These are phyloP conservation scores for Gallinago stenura DNA, from an alignment of 2,797 vertebrate genomes.

Conservation along the genomic window DNA sequence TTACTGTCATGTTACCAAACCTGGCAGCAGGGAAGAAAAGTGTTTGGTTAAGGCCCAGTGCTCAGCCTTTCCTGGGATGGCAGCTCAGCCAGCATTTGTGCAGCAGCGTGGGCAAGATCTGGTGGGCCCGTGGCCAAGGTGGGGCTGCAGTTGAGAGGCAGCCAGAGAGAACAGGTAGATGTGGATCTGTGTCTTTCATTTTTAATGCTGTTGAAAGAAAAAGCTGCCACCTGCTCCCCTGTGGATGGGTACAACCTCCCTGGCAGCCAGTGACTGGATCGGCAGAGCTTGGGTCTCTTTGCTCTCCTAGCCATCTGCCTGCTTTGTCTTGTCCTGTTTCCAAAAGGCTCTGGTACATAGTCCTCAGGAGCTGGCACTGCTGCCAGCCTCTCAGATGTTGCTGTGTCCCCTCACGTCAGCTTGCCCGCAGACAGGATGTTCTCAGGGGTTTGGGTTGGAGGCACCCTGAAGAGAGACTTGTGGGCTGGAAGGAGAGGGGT, in stretches of 20 bases:
- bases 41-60: neutral
- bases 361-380: neutral
- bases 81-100: neutral
- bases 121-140: neutral
- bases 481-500: neutral
- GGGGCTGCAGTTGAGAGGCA: neutral
- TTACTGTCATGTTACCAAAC: neutral
- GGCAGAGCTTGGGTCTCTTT: neutral
- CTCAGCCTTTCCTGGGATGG: neutral
- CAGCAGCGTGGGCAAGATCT: neutral
- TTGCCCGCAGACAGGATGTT: rapidly evolving
- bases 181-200: neutral
- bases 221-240: neutral
- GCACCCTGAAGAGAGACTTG: neutral
- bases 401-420: neutral
- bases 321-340: neutral
- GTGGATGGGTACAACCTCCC: neutral
- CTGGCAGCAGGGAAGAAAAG: neutral
- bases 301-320: neutral
- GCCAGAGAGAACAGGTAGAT: neutral
- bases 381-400: neutral
- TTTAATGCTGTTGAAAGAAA: neutral
- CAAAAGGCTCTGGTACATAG: neutral
- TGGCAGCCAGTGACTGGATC: neutral
- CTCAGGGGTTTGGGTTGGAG: neutral